Evolutionary conservation across 2,888 invertebrate species (phyloP).

Genomic region (Neoaliturus tenellus): DNA sequence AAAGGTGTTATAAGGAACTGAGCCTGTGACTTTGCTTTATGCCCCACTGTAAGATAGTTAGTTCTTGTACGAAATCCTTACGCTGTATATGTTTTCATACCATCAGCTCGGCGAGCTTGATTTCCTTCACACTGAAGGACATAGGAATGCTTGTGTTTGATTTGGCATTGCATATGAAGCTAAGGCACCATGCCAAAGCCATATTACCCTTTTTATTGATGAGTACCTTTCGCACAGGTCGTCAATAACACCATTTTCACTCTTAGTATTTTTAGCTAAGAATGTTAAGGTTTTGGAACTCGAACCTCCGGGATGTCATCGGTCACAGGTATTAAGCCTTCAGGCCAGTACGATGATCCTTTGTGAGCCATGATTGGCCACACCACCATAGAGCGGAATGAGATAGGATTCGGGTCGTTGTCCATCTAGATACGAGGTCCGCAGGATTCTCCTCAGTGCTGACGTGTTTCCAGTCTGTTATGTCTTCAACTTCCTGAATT

Average conservation of each 20-base stretch:
- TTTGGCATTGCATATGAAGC: background rate
- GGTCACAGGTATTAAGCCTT: background rate
- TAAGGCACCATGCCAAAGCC: background rate
- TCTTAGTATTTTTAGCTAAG: background rate
- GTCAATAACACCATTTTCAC: background rate
- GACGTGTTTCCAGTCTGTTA: constrained; percentile 61
- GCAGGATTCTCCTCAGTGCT: constrained; percentile 61
- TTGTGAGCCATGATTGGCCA: background rate
- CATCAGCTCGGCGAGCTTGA: background rate
- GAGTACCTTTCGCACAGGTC: background rate
- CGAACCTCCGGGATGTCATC: background rate
- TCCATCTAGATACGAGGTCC: constrained; percentile 61
- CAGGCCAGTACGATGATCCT: background rate
- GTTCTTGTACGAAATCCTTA: background rate
- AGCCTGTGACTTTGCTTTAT: background rate
- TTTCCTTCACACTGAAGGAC: background rate
- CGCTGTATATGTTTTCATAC: background rate
- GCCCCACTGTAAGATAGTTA: background rate
- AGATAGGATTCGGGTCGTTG: constrained; percentile 45
- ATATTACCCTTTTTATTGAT: background rate
- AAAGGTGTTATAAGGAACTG: constrained; percentile 32
- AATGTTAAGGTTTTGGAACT: background rate
- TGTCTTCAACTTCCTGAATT: background rate
- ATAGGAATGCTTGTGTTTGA: background rate
- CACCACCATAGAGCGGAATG: constrained; percentile 57